These are phyloP conservation scores for Limnephilus lunatus DNA, from an alignment of 2,888 invertebrate species.

Conservation along the genomic window DNA sequence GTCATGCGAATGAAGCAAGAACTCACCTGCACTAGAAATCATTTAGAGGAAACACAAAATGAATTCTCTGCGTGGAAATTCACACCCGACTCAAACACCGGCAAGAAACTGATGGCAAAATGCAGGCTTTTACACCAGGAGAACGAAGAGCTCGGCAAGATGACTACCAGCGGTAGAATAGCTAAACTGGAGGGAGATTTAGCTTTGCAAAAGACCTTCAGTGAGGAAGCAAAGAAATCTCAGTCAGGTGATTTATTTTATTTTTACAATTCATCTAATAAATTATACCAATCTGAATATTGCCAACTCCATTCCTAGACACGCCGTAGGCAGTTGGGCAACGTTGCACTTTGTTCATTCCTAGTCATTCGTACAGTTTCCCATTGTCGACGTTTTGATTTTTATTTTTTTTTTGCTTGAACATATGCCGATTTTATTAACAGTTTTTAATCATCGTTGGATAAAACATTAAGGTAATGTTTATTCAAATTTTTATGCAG, in stretches of 20 bases:
- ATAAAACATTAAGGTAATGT: too few relatives aligned
- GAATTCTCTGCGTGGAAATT: conserved; percentile 99
- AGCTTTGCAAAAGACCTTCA: conserved; percentile 95
- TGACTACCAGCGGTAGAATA: conserved; percentile 95
- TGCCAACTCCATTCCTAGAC: too few relatives aligned
- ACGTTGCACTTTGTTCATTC: too few relatives aligned
- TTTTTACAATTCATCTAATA: not conserved
- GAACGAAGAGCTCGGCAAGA: conserved; percentile 97
- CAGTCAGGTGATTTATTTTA: conserved; percentile 85
- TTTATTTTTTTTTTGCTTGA: too few relatives aligned
- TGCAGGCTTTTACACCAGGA: conserved; percentile 96
- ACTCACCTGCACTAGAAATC: conserved; percentile 90
- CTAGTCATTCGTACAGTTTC: too few relatives aligned
- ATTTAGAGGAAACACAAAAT: conserved; percentile 97
- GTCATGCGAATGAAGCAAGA: conserved; percentile 94
- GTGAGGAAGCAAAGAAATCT: conserved; percentile 97
- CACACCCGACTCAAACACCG: conserved; percentile 99
- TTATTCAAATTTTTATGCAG: too few relatives aligned
- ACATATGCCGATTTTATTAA: too few relatives aligned
- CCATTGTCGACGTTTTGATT: too few relatives aligned
- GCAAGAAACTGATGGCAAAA: conserved; percentile 98
- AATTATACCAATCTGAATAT: not conserved
- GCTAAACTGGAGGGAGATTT: conserved; percentile 97
- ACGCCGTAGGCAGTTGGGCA: too few relatives aligned
- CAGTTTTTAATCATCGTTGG: too few relatives aligned